phyloP scores from a whole-genome alignment of 1,140 invertebrate species.

The Nephila pilipes region DNA sequence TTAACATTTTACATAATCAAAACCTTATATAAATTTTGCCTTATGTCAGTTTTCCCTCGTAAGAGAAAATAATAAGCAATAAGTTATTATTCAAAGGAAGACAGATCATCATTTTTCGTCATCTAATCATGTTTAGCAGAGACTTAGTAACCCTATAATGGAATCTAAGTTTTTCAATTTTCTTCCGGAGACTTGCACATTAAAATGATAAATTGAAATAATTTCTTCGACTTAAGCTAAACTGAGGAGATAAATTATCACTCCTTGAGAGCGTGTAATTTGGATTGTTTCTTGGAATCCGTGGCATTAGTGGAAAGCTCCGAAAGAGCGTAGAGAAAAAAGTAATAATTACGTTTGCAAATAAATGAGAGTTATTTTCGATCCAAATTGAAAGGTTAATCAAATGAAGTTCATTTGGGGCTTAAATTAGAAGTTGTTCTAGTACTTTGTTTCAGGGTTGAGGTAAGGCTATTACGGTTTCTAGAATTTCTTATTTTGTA shows the following conservation, averaged over 20 bases:
- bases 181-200: slow-evolving; percentile 3
- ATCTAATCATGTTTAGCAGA: neutral
- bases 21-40: neutral
- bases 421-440: neutral
- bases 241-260: neutral
- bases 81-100: slow-evolving; percentile 37
- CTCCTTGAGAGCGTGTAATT: slow-evolving; percentile 7
- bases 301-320: neutral
- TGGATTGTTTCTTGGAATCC: slow-evolving; percentile 16
- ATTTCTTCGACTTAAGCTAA: slow-evolving; percentile 11
- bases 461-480: neutral
- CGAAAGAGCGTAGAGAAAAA: neutral
- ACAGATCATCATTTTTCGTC: slow-evolving; percentile 7
- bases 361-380: slow-evolving; percentile 3
- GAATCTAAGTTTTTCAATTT: slow-evolving; percentile 53
- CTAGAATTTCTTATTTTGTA: neutral
- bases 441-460: neutral
- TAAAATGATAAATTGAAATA: slow-evolving; percentile 62
- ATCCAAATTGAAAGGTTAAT: slow-evolving; percentile 21
- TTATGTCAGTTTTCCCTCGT: neutral
- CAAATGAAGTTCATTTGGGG: neutral
- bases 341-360: neutral
- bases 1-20: neutral
- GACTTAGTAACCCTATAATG: neutral
- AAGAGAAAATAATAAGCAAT: neutral